phyloP scores from a whole-genome alignment of 2,888 invertebrate genomes.

The Drosophila mayaguana region DNA sequence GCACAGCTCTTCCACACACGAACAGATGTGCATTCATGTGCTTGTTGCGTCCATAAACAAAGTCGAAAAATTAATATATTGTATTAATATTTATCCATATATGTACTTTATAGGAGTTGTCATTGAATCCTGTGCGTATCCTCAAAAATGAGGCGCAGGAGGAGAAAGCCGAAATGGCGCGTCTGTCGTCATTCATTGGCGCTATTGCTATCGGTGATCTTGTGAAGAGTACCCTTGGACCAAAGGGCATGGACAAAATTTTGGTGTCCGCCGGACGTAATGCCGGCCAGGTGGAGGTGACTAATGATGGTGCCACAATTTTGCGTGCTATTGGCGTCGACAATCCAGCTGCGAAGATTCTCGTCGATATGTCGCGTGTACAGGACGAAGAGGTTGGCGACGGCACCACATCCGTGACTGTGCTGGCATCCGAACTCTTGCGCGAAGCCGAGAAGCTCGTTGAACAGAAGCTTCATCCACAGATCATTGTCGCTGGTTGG shows the following conservation, averaged over 20 bases:
- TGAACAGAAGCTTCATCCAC: constrained; percentile 97
- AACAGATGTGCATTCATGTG: constrained; percentile 14
- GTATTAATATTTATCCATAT: not conserved
- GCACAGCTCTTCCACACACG: constrained; percentile 1
- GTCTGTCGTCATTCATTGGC: constrained; percentile 98
- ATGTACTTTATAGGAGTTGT: constrained; percentile 87
- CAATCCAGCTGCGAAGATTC: constrained; percentile 99
- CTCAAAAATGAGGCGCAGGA: constrained; percentile 98
- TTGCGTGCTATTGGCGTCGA: constrained; percentile 98
- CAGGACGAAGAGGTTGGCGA: constrained; percentile 99
- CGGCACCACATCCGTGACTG: constrained; percentile 99
- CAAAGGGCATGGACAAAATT: constrained; percentile 99
- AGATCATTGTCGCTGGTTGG: constrained; percentile 98
- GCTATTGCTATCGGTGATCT: constrained; percentile 99
- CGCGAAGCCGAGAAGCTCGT: constrained; percentile 97
- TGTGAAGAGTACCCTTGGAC: constrained; percentile 98
- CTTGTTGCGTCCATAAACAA: constrained; percentile 4
- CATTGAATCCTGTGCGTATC: constrained; percentile 96
- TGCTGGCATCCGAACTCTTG: constrained; percentile 94
- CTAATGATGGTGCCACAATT: constrained; percentile 99
- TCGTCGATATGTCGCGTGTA: constrained; percentile 99
- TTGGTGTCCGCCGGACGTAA: constrained; percentile 92
- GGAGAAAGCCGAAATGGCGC: constrained; percentile 98
- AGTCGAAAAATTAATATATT: not conserved
- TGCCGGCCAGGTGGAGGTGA: constrained; percentile 95